Conservation (phyloP, 2,113 vertebrate genomes). For the Calyptomena viridis region DNA sequence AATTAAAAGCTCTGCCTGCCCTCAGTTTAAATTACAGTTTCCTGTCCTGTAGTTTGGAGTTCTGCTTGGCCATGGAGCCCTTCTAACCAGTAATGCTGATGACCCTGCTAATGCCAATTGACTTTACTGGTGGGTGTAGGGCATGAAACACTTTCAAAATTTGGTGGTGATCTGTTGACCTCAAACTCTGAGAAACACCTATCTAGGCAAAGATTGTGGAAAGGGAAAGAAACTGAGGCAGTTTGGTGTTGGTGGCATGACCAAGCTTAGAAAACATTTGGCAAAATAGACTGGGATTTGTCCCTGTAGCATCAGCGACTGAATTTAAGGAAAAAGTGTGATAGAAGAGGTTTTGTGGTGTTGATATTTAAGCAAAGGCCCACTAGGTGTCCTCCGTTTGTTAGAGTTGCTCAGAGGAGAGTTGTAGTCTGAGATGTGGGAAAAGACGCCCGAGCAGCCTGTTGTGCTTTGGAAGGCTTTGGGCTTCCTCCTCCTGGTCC, state of each 20-base stretch:
- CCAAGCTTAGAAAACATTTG: neutral
- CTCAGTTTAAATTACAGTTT: neutral
- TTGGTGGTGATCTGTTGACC: neutral
- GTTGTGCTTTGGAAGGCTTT: neutral
- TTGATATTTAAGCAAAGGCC: neutral
- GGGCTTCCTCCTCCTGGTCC: neutral
- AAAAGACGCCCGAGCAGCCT: neutral
- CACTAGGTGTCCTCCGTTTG: constrained; percentile 48
- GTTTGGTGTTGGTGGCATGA: neutral
- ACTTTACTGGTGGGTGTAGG: neutral
- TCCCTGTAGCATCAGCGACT: neutral
- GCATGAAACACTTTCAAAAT: neutral
- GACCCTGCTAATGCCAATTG: neutral
- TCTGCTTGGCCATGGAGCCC: neutral
- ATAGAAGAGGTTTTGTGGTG: neutral
- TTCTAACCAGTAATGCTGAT: neutral
- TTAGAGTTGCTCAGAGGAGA: neutral
- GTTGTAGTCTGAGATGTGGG: neutral
- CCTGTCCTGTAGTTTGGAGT: neutral
- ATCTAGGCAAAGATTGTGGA: neutral
- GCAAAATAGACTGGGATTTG: neutral
- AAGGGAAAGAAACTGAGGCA: neutral
- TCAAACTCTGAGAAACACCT: neutral
- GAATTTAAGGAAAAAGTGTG: neutral
- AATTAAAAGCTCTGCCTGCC: neutral